Base-by-base conservation (phyloP, 1,140 invertebrate species). In the Drosophila saltans region DNA sequence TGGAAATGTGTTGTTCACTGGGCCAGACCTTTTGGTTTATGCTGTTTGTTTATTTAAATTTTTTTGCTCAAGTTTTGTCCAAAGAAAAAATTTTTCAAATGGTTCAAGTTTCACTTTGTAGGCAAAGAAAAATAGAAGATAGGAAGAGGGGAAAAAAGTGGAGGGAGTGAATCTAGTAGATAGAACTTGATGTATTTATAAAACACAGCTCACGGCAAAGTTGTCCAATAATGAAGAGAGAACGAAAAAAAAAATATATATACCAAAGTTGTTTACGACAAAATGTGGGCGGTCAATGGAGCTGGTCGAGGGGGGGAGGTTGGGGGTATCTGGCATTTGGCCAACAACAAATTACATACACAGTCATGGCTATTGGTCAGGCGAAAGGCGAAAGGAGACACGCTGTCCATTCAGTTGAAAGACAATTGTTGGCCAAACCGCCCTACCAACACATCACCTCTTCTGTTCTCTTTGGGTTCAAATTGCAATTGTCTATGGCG, bases 401-500 rank as follows among this genome's bases (percentile, higher is more conserved):
- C 33, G 33, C 57, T 59, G 57, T 59, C 57, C 45, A 39, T 40
- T 59, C 21, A 59, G 57, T 59, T 21, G 57, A 59, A 40, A 40
- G 57, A 39, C 57, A 59, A 59, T 59, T 59, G 57, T 30, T 59
- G 45, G 21, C 4, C 45, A 21, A 45, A 36, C n/a, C 28, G 28
- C 57, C 55, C 55, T 11, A 28, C 55, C 16, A 2, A 11, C 9
- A 24, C 24, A 16, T 33, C 33, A 24, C n/a, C 45, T 26, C 2
- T 10, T 26, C 33, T 36, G 33, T 36, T 36, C 33, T 36, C 2
- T 8, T 7, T 11, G 28, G 21, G 60, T 28, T 62, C 41, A 45
- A 62, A 62, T 62, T 45, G 60, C 60, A 62, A 30, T n/a, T 62
- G 40, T 30, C 60, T 40, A 43, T 40, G 39, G 11, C 60, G 41